Conservation (phyloP, 2,888 invertebrate genomes). For the Lycaena phlaeas region DNA sequence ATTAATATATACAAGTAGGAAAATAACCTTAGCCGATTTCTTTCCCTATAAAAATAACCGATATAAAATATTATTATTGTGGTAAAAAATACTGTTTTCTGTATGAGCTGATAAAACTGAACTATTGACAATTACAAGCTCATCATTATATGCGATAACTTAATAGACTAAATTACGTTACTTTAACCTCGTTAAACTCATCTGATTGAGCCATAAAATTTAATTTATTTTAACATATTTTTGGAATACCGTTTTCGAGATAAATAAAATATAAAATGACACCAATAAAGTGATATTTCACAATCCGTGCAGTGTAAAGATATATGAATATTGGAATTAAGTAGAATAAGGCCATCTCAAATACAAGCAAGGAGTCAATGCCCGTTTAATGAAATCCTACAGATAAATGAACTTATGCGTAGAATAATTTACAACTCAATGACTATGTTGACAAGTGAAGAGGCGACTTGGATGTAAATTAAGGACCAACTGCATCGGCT, state of each 20-base stretch:
- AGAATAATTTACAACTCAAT: conserved; percentile 27
- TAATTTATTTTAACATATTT: neutral
- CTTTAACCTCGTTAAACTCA: too few species aligned
- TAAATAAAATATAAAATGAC: neutral
- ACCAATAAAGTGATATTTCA: neutral
- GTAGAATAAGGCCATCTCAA: conserved; percentile 16
- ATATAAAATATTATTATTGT: too few species aligned
- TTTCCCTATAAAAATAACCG: too few species aligned
- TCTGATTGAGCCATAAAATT: neutral
- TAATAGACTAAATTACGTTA: too few species aligned
- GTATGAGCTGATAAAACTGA: too few species aligned
- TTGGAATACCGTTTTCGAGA: neutral
- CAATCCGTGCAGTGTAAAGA: conserved; percentile 2
- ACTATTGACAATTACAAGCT: too few species aligned
- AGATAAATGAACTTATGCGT: conserved; percentile 28
- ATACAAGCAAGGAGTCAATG: conserved; percentile 29
- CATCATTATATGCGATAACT: too few species aligned
- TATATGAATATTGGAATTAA: neutral
- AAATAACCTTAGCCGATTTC: too few species aligned
- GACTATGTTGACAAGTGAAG: conserved; percentile 15
- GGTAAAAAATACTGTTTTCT: too few species aligned
- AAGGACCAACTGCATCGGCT: conserved; percentile 1
- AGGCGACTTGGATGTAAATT: conserved; percentile 1
- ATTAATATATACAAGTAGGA: too few species aligned
- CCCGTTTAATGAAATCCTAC: conserved; percentile 34